Evolutionary conservation across 2,888 invertebrate species (phyloP), one percentile per base, ranked within the genome.

Genomic region (Aphodius sticticus): DNA sequence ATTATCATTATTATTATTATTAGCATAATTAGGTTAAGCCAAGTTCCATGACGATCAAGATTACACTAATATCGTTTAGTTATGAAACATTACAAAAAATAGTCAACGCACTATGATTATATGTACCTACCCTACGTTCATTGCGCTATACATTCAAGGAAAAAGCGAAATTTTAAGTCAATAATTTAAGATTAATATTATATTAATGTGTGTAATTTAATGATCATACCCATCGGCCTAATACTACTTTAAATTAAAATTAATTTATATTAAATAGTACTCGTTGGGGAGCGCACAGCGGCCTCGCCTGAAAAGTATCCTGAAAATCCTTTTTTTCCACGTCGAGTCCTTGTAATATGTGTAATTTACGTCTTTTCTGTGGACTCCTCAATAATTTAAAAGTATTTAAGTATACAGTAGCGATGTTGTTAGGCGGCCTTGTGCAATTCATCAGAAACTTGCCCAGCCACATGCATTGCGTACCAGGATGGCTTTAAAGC

Each of bases 361-460:
- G 69, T 70, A 79, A 77, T 77, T 77, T 70, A 69, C 70, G 53
- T 77, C 53, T 69, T 76, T 76, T 76, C 70, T 26, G 1, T 3
- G 26, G 26, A 26, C 2, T 72, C 15, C 35, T 16, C 76, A 76
- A 76, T 79, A 76, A 79, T 79, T 79, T 79, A 79, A 77, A 79
- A 76, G 71, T 76, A 69, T 79, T 79, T 79, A 77, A 78, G 69
- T 76, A 71, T 71, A 72, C 79, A 72, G 79, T 79, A 79, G 78
- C 76, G 12, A 14, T 15, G 36, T 77, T 53, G 78, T 70, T 76
- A 76, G 53, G 69, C 76, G 74, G 78, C 78, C 75, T 70, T 70
- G 70, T 76, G 70, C 76, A 76, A 76, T 79, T 70, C 69, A 79
- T 76, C 78, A 70, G 76, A 78, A 79, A 79, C 70, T 76, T 75